Evolutionary conservation across 2,113 vertebrate genomes (phyloP).

Genomic region (Vidua macroura): DNA sequence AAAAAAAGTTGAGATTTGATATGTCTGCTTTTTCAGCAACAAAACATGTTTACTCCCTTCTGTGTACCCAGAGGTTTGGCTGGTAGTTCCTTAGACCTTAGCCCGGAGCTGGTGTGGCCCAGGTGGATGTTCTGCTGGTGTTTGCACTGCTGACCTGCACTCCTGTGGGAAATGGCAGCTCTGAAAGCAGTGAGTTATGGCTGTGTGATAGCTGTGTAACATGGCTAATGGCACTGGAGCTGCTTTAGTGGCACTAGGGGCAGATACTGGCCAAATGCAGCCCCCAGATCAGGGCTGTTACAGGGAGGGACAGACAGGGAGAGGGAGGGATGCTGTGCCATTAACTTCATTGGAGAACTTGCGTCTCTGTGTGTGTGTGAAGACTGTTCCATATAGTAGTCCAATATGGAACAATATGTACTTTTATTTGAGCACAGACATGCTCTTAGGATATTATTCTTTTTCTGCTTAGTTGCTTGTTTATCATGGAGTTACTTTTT

Average conservation of each 20-base stretch:
- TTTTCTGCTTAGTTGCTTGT: background rate
- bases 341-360: background rate
- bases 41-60: background rate
- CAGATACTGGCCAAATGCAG: background rate
- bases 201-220: background rate
- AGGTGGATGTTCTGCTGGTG: background rate
- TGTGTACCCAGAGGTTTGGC: background rate
- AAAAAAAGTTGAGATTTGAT: background rate
- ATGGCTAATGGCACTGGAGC: background rate
- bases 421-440: background rate
- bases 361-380: background rate
- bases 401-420: no score
- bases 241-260: background rate
- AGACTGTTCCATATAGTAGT: fast-evolving
- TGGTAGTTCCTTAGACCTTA: background rate
- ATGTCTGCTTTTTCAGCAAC: background rate
- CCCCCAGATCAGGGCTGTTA: background rate
- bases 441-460: background rate
- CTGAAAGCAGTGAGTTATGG: background rate
- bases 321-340: background rate
- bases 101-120: background rate
- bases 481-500: constrained; percentile 48
- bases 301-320: fast-evolving
- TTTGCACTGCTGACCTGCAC: background rate
- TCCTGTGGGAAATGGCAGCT: background rate